Evolutionary conservation across 2,888 invertebrate species (phyloP).

Genomic region (Choristoneura rosaceana): DNA sequence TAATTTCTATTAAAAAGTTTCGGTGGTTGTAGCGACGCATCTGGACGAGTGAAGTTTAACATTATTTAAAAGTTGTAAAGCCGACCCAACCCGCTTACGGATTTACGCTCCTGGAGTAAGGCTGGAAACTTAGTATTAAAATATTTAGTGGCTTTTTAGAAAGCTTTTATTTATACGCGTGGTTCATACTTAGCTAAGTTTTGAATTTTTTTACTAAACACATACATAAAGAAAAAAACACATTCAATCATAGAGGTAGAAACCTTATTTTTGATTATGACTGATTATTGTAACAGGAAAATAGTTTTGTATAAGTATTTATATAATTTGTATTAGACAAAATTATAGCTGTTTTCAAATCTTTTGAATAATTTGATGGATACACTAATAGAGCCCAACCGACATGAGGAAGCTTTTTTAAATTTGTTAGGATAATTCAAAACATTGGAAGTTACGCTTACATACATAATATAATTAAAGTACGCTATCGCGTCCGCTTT

Average conservation of each 20-base stretch:
- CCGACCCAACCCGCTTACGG: conserved; percentile 42
- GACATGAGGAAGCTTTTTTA: not conserved
- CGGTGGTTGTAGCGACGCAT: conserved; percentile 35
- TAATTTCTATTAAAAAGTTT: conserved; percentile 47
- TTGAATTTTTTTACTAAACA: not conserved
- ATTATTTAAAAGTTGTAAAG: conserved; percentile 48
- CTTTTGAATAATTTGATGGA: too few relatives aligned
- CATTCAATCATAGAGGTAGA: too few relatives aligned
- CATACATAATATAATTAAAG: not conserved
- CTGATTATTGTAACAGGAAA: too few relatives aligned
- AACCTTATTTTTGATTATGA: too few relatives aligned
- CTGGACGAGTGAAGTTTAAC: conserved; percentile 42
- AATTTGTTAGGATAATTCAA: not conserved
- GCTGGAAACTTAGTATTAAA: conserved; percentile 15
- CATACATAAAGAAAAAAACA: not conserved
- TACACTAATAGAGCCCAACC: too few relatives aligned
- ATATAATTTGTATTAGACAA: too few relatives aligned
- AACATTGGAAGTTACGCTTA: not conserved
- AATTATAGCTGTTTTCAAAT: too few relatives aligned
- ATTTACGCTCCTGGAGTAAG: conserved; percentile 37
- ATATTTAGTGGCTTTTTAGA: not conserved
- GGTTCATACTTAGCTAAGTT: not conserved
- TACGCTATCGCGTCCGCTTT: conserved; percentile 36
- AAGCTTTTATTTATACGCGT: not conserved
- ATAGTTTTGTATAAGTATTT: too few relatives aligned